Conservation (phyloP, 2,888 invertebrate species). For the Tricholauxania praeusta region DNA sequence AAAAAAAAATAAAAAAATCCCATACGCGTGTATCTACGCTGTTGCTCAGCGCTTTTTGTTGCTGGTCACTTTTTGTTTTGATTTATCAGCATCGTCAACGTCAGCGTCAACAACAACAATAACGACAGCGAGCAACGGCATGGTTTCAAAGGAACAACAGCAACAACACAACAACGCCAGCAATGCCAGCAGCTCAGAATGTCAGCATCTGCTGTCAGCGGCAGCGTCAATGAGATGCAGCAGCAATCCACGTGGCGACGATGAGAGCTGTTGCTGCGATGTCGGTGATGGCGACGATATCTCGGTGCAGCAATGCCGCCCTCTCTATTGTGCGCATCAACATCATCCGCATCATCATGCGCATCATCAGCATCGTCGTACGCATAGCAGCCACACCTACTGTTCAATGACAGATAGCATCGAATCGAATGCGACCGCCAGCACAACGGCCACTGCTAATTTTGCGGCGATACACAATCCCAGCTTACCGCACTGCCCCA, state of each 20-base stretch:
- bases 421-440: background rate
- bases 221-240: background rate
- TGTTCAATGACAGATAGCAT: slow-evolving; percentile 23
- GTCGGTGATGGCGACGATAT: no score
- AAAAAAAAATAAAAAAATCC: background rate
- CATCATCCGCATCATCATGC: no score
- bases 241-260: background rate
- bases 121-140: background rate
- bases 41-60: background rate
- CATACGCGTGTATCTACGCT: background rate
- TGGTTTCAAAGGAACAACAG: background rate
- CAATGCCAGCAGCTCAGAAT: slow-evolving; percentile 3
- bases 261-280: background rate
- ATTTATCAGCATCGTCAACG: background rate
- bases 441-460: slow-evolving; percentile 20
- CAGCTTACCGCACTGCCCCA: slow-evolving; percentile 23
- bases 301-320: background rate
- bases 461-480: background rate
- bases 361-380: background rate
- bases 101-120: background rate
- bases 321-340: background rate
- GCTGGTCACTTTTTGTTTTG: background rate
- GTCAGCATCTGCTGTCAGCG: slow-evolving; percentile 1
- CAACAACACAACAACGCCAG: background rate
- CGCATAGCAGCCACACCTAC: slow-evolving; percentile 21